Base-by-base conservation (phyloP, 2,797 vertebrate genomes). In the Chiloscyllium punctatum region DNA sequence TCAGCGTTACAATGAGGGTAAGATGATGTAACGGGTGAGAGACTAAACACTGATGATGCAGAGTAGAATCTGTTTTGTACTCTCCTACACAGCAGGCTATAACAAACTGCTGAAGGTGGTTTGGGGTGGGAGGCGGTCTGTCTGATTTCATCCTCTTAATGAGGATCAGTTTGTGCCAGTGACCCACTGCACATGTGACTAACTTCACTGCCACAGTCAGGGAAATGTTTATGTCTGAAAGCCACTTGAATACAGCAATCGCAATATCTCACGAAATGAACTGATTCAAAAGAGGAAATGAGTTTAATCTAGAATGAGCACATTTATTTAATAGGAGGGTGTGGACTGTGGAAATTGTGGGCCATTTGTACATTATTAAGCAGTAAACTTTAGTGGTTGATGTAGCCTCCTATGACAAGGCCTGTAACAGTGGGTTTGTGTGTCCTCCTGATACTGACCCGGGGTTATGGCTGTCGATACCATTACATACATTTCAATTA, bases 1-100 rank as follows among this genome's bases (percentile, higher is more conserved):
- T 99, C 97, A 99, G 99, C 0, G 99, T 99, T 95, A 99, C 99
- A 97, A 99, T 99, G 99, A 99, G 98, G 98, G 99, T 99, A 97
- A 98, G 98, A 97, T 88, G 57, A 48, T 4, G 23, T 66, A 4
- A 71, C 71, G 21, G 13, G 0, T 21, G 68, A 18, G 71, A 94
- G 21, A 16, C 15, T 13, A 23, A 48, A 13, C 8, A 11, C 9
- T 27, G 27, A 9, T 94, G 92, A 23, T 71, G 37, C 25, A 25
- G 23, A 21, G 15, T 23, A 27, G 8, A 91, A 62, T n/a, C 72
- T 72, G 42, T 94, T 94, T 94, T 25, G 30, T 30, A 5, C 23
- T 72, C 66, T 51, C 23, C 66, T 11, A 72, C 68, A 30, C n/a
- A n/a, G 21, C 25, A 23, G 87, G 33, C 6, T 6, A 3, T 15